A percentile compares a stretch with the other conserved stretches of the same genome.
phyloP scores from a whole-genome alignment of 2,797 vertebrate genomes.

The Sebastolobus alascanus region DNA sequence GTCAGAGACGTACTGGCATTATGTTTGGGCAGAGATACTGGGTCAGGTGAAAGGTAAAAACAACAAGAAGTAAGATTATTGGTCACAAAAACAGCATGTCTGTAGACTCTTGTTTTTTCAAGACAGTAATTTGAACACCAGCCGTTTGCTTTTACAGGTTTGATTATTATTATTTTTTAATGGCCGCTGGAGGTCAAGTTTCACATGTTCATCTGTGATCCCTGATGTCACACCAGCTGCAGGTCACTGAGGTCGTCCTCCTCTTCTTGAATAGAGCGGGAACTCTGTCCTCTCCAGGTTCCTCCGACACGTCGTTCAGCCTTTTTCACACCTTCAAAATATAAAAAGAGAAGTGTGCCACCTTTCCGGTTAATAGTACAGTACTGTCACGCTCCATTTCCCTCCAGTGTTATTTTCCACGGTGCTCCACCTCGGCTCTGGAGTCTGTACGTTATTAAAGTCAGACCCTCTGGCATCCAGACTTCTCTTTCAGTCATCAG shows the following conservation, averaged over 20 bases:
- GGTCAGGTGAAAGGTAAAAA: neutral
- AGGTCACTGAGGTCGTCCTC: neutral
- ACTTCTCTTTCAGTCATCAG: constrained; percentile 8
- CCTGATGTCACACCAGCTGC: neutral
- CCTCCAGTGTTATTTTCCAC: constrained; percentile 1
- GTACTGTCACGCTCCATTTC: constrained; percentile 21
- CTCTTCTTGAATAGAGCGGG: neutral
- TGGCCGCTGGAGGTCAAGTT: neutral
- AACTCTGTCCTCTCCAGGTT: neutral
- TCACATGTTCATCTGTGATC: neutral
- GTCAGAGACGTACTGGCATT: neutral
- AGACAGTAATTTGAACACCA: neutral
- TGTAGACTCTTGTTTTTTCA: neutral
- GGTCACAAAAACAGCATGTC: neutral
- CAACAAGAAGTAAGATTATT: neutral
- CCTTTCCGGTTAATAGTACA: neutral
- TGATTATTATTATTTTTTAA: neutral
- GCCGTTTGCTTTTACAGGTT: neutral
- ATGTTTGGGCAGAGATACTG: neutral
- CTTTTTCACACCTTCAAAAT: neutral
- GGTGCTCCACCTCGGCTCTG: neutral
- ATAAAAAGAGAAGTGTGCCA: neutral
- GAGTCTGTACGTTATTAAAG: neutral
- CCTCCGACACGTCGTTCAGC: neutral
- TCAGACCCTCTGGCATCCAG: constrained; percentile 14